phyloP scores from a whole-genome alignment of 2,797 vertebrate genomes.

The Aselliscus stoliczkanus region DNA sequence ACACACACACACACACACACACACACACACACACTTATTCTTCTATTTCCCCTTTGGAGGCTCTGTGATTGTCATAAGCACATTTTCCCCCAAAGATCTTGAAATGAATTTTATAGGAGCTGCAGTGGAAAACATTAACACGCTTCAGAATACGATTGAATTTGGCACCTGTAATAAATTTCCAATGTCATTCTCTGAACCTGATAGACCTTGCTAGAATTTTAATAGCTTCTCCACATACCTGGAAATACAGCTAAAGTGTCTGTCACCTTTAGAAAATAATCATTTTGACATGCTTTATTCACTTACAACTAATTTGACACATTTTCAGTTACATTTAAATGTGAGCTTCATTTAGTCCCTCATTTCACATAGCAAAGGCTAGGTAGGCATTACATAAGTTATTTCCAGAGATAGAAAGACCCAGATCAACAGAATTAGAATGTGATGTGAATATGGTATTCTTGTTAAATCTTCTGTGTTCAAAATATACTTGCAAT shows the following conservation, averaged over 20 bases:
- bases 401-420: slow-evolving; percentile 55
- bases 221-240: slow-evolving; percentile 57
- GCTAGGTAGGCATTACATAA: slow-evolving; percentile 43
- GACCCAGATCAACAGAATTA: slow-evolving; percentile 59
- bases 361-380: slow-evolving; percentile 49
- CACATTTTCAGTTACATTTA: slow-evolving; percentile 61
- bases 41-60: not conserved
- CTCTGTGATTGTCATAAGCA: slow-evolving; percentile 56
- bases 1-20: not conserved
- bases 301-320: slow-evolving; percentile 64
- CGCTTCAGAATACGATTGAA: slow-evolving; percentile 35
- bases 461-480: slow-evolving; percentile 63
- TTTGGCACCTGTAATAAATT: slow-evolving; percentile 68
- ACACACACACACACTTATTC: not conserved
- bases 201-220: slow-evolving; percentile 70
- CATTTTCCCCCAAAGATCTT: slow-evolving; percentile 28
- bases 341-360: slow-evolving; percentile 60
- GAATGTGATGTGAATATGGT: not conserved
- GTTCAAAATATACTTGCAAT: slow-evolving; percentile 66
- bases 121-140: slow-evolving; percentile 63
- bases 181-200: slow-evolving; percentile 52
- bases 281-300: slow-evolving; percentile 47
- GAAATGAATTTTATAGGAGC: slow-evolving; percentile 58
- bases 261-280: slow-evolving; percentile 48
- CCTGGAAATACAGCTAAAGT: slow-evolving; percentile 49